A percentile compares a stretch with the other conserved stretches of the same genome.
These are phyloP conservation scores for Mythimna impura DNA, from an alignment of 2,888 invertebrate genomes.

Conservation along the genomic window DNA sequence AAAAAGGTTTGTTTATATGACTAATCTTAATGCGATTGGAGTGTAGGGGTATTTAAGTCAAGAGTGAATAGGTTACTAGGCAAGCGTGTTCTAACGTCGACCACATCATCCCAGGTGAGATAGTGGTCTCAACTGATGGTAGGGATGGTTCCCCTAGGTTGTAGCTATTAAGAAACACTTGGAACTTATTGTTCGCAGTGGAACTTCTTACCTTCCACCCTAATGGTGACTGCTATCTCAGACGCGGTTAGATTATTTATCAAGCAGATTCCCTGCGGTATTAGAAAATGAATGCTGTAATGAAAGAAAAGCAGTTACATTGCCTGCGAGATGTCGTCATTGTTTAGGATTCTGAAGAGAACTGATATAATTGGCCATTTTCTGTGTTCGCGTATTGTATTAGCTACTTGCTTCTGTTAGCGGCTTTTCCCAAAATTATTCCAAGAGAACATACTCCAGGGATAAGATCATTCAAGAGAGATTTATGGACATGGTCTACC, in stretches of 20 bases:
- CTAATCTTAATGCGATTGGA: too few relatives aligned
- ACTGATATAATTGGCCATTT: constrained; percentile 24
- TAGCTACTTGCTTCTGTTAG: background rate
- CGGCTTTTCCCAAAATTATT: background rate
- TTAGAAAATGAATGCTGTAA: constrained; percentile 56
- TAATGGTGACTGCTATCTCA: constrained; percentile 42
- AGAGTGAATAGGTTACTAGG: too few relatives aligned
- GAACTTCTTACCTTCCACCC: background rate
- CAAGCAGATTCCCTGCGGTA: constrained; percentile 51
- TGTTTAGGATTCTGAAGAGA: constrained; percentile 12
- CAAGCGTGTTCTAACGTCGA: too few relatives aligned
- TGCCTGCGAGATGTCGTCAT: constrained; percentile 37
- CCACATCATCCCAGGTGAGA: too few relatives aligned
- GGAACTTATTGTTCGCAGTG: background rate
- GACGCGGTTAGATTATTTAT: constrained; percentile 62
- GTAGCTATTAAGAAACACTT: too few relatives aligned
- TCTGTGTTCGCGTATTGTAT: background rate
- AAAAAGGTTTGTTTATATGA: too few relatives aligned
- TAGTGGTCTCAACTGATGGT: too few relatives aligned
- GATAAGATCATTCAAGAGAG: too few relatives aligned
- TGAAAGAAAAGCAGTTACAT: constrained; percentile 57
- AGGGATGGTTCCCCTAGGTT: too few relatives aligned
- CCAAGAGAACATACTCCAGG: too few relatives aligned
- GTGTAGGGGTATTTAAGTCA: too few relatives aligned
- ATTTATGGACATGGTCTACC: too few relatives aligned